A percentile compares a stretch with the other conserved stretches of the same genome.
These are phyloP conservation scores for Drosophila kanapiae DNA, from an alignment of 1,140 invertebrate genomes.

Conservation along the genomic window DNA sequence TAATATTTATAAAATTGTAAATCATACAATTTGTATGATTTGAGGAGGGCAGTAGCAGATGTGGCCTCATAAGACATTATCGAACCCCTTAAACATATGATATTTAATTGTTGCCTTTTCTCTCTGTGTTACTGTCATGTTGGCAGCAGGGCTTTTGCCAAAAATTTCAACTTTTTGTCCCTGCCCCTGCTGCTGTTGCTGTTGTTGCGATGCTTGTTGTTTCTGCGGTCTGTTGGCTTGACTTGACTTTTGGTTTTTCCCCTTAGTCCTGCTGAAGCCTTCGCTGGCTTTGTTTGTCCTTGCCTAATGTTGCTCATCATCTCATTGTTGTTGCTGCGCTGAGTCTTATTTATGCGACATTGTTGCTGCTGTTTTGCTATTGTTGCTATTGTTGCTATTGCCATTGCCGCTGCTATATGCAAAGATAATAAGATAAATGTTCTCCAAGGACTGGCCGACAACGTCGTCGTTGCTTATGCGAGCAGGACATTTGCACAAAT, in stretches of 20 bases:
- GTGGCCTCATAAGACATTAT: no score
- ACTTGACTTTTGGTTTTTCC: slow-evolving; percentile 81
- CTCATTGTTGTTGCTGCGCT: slow-evolving; percentile 68
- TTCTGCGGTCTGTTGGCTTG: slow-evolving; percentile 76
- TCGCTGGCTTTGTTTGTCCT: slow-evolving; percentile 77
- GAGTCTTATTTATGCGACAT: slow-evolving; percentile 80
- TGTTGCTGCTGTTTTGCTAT: slow-evolving; percentile 46
- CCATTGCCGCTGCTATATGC: slow-evolving; percentile 65
- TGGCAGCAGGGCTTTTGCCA: slow-evolving; percentile 59
- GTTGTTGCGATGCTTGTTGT: slow-evolving; percentile 35
- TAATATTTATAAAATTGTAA: no score
- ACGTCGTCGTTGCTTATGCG: slow-evolving; percentile 75
- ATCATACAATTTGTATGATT: no score
- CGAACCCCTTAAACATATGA: no score
- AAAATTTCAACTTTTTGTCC: slow-evolving; percentile 59
- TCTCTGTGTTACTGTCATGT: slow-evolving; percentile 46
- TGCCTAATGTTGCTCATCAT: slow-evolving; percentile 83
- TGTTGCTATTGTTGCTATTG: slow-evolving; percentile 36
- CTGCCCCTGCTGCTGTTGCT: slow-evolving; percentile 12
- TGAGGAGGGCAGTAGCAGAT: no score
- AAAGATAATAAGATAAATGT: slow-evolving; percentile 84
- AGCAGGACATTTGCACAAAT: slow-evolving; percentile 82
- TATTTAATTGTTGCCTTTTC: not conserved
- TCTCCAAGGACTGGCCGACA: slow-evolving; percentile 81
- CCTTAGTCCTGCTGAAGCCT: slow-evolving; percentile 72